These are phyloP conservation scores for Sorex fumeus DNA, from an alignment of 2,113 vertebrate species.

Conservation along the genomic window DNA sequence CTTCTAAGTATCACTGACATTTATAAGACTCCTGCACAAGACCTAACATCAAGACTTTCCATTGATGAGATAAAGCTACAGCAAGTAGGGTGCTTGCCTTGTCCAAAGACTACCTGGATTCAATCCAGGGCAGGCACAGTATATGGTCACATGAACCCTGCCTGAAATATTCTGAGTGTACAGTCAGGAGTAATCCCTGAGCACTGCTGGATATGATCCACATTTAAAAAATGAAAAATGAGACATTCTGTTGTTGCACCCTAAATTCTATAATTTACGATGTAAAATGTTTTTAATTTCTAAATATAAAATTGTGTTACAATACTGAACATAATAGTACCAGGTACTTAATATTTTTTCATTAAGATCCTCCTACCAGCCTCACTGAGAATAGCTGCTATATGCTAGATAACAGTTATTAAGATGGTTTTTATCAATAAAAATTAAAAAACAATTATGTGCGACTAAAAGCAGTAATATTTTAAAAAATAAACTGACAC, in stretches of 20 bases:
- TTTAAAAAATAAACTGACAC: background rate
- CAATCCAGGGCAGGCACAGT: no score
- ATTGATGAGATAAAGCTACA: no score
- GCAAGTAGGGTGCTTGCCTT: no score
- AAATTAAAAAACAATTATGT: background rate
- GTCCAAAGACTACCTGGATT: no score
- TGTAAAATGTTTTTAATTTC: constrained; percentile 4
- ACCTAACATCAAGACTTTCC: background rate
- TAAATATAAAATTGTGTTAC: constrained; percentile 11
- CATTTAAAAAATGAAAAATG: no score
- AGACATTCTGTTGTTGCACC: background rate
- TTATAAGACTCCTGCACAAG: background rate
- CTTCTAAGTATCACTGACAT: background rate
- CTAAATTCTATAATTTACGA: background rate
- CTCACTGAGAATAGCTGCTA: background rate
- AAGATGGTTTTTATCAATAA: constrained; percentile 13
- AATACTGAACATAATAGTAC: background rate
- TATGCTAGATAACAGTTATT: background rate
- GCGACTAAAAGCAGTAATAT: background rate
- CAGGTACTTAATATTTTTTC: background rate
- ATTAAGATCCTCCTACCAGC: background rate
- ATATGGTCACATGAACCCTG: no score
- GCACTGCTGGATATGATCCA: no score
- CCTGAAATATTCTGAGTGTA: no score
- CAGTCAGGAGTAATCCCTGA: no score